A percentile compares a stretch with the other conserved stretches of the same genome.
These are phyloP conservation scores for Hydriomena furcata DNA, from an alignment of 2,888 invertebrate genomes.

Conservation along the genomic window DNA sequence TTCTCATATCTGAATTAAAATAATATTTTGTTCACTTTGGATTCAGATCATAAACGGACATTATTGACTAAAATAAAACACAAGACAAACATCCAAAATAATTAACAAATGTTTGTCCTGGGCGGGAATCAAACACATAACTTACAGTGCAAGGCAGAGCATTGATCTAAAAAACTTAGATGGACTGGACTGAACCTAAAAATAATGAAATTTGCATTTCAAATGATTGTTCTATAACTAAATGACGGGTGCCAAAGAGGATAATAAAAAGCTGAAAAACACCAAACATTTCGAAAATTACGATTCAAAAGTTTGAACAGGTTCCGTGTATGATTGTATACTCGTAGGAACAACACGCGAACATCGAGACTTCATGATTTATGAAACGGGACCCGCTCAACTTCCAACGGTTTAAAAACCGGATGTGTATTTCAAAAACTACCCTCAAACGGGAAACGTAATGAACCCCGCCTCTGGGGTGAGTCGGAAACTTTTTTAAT, in stretches of 20 bases:
- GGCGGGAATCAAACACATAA: too few species aligned
- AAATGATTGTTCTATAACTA: too few species aligned
- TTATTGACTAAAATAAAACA: too few species aligned
- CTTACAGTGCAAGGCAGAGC: too few species aligned
- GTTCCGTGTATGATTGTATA: not conserved
- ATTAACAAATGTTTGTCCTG: too few species aligned
- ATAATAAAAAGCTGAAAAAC: not conserved
- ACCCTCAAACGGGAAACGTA: constrained; percentile 38
- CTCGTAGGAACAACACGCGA: constrained; percentile 1
- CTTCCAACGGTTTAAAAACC: constrained; percentile 12
- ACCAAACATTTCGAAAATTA: not conserved
- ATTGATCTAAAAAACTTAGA: too few species aligned
- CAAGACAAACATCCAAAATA: too few species aligned
- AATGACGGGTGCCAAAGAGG: not conserved
- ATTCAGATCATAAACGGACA: too few species aligned
- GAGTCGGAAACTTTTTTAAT: constrained; percentile 55
- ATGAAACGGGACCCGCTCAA: constrained; percentile 8
- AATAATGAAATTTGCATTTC: too few species aligned
- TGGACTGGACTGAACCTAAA: too few species aligned
- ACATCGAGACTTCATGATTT: not conserved
- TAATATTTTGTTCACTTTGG: too few species aligned
- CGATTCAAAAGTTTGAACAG: constrained; percentile 4
- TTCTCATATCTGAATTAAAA: too few species aligned
- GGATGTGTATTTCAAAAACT: constrained; percentile 34
- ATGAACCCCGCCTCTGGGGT: constrained; percentile 36